Evolutionary conservation across 2,113 vertebrate genomes (phyloP).

Genomic region (Noturus placidus): DNA sequence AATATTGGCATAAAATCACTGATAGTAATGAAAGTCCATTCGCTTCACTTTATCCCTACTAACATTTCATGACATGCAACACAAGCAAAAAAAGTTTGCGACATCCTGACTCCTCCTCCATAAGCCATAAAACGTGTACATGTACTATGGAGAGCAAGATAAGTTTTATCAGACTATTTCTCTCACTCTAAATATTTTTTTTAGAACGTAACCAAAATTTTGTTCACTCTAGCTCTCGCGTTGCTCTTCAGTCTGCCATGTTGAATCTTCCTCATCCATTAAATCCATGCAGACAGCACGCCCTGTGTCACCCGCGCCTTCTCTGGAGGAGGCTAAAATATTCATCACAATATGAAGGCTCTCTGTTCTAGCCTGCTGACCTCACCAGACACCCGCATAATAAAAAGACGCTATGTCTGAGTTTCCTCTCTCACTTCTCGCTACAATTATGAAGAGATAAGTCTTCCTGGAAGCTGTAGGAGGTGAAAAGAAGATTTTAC

Average conservation of each 20-base stretch:
- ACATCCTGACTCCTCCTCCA: background rate
- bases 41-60: background rate
- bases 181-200: background rate
- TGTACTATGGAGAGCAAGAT: background rate
- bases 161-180: background rate
- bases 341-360: constrained; percentile 1
- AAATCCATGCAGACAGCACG: background rate
- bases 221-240: background rate
- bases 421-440: background rate
- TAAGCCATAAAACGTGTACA: background rate
- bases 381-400: background rate
- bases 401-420: background rate
- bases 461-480: background rate
- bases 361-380: background rate
- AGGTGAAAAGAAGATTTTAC: background rate
- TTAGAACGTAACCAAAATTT: background rate
- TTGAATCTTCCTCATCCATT: background rate
- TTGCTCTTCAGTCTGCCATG: background rate
- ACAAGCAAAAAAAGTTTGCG: background rate
- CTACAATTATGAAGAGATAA: background rate
- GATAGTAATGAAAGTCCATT: background rate
- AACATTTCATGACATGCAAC: background rate
- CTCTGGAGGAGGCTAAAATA: constrained; percentile 2
- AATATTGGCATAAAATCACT: background rate
- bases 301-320: background rate